A percentile compares a stretch with the other conserved stretches of the same genome.
These are phyloP conservation scores for Microctenopoma lineatum DNA, from an alignment of 2,797 vertebrate species.

Conservation along the genomic window DNA sequence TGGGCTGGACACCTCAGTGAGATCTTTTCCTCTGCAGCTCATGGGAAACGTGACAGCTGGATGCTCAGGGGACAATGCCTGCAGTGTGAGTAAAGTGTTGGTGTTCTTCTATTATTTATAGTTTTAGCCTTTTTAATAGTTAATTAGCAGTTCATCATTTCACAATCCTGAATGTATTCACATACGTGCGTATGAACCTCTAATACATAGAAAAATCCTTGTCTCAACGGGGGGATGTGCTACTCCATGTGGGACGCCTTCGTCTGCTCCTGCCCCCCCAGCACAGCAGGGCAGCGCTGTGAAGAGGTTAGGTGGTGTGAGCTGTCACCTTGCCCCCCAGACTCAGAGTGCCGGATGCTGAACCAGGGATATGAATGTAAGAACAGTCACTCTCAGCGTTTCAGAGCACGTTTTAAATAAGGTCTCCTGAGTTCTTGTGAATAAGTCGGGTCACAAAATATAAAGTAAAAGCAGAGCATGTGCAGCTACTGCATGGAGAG, in stretches of 20 bases:
- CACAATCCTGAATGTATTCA: background rate
- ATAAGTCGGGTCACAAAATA: background rate
- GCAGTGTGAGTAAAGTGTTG: slow-evolving; percentile 80
- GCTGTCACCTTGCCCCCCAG: slow-evolving; percentile 84
- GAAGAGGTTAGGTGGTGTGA: slow-evolving; percentile 90
- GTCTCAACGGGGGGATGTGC: slow-evolving; percentile 89
- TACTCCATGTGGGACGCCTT: slow-evolving; percentile 90
- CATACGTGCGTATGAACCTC: slow-evolving; percentile 10
- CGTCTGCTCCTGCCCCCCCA: slow-evolving; percentile 87
- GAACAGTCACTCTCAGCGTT: slow-evolving; percentile 42
- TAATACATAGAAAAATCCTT: slow-evolving; percentile 85
- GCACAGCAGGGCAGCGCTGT: slow-evolving; percentile 86
- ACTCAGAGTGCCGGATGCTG: slow-evolving; percentile 83
- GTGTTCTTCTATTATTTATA: background rate
- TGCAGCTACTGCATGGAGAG: background rate
- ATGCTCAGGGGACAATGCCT: slow-evolving; percentile 86
- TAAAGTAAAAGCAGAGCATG: background rate
- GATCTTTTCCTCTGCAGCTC: slow-evolving; percentile 60
- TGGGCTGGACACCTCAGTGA: slow-evolving; percentile 67
- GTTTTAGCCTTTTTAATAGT: background rate
- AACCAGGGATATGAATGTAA: slow-evolving; percentile 91
- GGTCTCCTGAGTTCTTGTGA: background rate
- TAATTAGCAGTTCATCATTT: background rate
- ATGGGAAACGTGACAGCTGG: slow-evolving; percentile 86
- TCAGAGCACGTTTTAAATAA: background rate